These are phyloP conservation scores for Barbus barbus DNA, from an alignment of 2,113 vertebrate species.

Conservation along the genomic window DNA sequence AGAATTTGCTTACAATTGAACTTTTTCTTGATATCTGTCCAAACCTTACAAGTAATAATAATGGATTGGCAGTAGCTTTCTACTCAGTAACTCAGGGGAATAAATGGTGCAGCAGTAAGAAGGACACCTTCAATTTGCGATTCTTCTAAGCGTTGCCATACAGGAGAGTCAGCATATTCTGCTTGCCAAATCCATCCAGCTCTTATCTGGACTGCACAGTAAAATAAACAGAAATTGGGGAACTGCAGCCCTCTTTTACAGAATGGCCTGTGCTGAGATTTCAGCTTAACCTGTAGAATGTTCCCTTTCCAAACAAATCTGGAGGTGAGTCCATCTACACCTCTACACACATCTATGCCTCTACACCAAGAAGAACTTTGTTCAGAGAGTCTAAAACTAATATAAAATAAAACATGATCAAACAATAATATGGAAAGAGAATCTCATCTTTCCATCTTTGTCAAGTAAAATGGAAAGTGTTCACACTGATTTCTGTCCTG, in stretches of 20 bases:
- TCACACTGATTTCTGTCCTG: background rate
- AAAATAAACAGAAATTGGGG: background rate
- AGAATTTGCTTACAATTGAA: background rate
- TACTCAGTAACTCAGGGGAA: slow-evolving; percentile 10
- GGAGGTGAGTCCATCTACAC: background rate
- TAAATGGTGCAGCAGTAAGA: slow-evolving; percentile 3
- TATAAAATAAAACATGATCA: background rate
- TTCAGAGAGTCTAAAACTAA: background rate
- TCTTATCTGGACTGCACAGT: slow-evolving; percentile 27
- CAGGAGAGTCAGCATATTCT: slow-evolving; percentile 13
- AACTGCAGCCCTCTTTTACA: background rate
- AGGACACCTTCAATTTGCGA: background rate
- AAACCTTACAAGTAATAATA: background rate
- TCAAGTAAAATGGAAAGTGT: background rate
- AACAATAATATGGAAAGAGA: background rate
- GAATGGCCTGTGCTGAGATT: background rate
- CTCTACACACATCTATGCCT: no score
- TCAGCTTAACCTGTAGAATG: background rate
- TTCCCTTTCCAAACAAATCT: background rate
- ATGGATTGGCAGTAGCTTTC: slow-evolving; percentile 3
- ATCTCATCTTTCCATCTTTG: background rate
- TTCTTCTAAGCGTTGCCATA: slow-evolving; percentile 1
- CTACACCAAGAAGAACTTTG: background rate
- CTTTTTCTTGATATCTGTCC: slow-evolving; percentile 6
- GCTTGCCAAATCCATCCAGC: slow-evolving; percentile 19